A percentile compares a stretch with the other conserved stretches of the same genome.
Conservation (phyloP, 2,888 invertebrate species). For the Eubasilissa splendida region DNA sequence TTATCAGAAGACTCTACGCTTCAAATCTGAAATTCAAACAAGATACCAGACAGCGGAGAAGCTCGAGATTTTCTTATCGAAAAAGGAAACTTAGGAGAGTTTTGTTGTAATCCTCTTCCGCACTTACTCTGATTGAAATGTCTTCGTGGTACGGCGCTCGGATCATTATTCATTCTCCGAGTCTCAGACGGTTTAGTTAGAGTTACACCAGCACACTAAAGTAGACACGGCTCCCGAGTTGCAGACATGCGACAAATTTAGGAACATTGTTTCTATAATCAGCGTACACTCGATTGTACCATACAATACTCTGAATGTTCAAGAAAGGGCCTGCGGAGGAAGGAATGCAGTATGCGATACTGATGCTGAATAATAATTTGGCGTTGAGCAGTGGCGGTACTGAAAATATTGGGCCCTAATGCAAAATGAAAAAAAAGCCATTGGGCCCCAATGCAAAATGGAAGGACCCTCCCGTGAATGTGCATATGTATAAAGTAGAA, state of each 20-base stretch:
- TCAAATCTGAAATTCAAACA: slow-evolving; percentile 9
- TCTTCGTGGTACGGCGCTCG: slow-evolving; percentile 53
- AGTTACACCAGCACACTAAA: slow-evolving; percentile 7
- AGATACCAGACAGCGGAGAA: slow-evolving; percentile 1
- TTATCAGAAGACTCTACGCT: not conserved
- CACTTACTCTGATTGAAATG: slow-evolving; percentile 59
- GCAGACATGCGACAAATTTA: slow-evolving; percentile 13
- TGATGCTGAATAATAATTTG: not conserved
- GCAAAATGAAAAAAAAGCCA: too few relatives aligned
- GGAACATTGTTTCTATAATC: slow-evolving; percentile 4
- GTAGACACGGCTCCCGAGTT: slow-evolving; percentile 7
- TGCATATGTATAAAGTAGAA: too few relatives aligned
- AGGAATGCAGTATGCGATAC: slow-evolving; percentile 6
- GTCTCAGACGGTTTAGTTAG: slow-evolving; percentile 32
- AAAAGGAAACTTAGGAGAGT: slow-evolving; percentile 26
- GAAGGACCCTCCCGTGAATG: too few relatives aligned
- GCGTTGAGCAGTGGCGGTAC: too few relatives aligned
- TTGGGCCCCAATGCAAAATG: too few relatives aligned
- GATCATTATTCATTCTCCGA: slow-evolving; percentile 56
- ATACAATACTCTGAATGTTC: too few relatives aligned
- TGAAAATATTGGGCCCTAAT: too few relatives aligned
- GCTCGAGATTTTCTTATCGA: slow-evolving; percentile 6
- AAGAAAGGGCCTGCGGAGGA: not conserved
- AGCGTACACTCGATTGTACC: not conserved
- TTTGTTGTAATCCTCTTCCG: slow-evolving; percentile 40